Evolutionary conservation across 1,140 invertebrate species (phyloP).

Genomic region (Proales similis): DNA sequence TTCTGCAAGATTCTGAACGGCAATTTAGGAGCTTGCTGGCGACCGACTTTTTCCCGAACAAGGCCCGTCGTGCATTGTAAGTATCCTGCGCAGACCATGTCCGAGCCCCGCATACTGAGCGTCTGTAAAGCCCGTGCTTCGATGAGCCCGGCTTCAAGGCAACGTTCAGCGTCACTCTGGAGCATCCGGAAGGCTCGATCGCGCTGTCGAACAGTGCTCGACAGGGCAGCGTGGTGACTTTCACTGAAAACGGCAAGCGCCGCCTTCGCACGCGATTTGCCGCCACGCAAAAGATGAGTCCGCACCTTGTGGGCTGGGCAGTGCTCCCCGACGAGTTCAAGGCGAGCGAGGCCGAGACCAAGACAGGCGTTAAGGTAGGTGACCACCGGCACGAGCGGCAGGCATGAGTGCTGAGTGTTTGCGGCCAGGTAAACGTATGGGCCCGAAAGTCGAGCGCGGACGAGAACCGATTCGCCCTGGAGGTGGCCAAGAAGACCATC

Average conservation of each 20-base stretch:
- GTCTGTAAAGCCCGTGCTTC: slow-evolving; percentile 39
- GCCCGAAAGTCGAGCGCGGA: background rate
- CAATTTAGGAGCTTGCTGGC: slow-evolving; percentile 13
- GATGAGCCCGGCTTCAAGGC: slow-evolving; percentile 40
- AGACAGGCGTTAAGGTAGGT: background rate
- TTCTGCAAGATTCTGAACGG: background rate
- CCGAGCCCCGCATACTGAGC: background rate
- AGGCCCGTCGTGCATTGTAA: slow-evolving; percentile 31
- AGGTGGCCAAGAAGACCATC: slow-evolving; percentile 26
- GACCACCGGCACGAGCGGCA: background rate
- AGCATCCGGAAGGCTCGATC: slow-evolving; percentile 19
- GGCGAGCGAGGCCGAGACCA: background rate
- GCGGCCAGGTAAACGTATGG: slow-evolving; percentile 7
- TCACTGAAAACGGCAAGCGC: slow-evolving; percentile 4
- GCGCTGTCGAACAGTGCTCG: slow-evolving; percentile 2
- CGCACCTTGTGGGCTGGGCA: slow-evolving; percentile 15
- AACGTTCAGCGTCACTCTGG: slow-evolving; percentile 33
- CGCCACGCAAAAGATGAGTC: slow-evolving; percentile 15
- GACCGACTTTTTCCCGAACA: slow-evolving; percentile 18
- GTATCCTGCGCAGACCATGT: background rate
- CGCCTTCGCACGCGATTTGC: slow-evolving; percentile 1
- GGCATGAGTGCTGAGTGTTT: slow-evolving; percentile 53
- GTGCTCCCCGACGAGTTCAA: background rate
- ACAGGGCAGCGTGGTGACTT: background rate
- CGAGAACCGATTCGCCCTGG: slow-evolving; percentile 24